Base-by-base conservation (phyloP, 2,797 vertebrate genomes). In the Holocentrus rufus region DNA sequence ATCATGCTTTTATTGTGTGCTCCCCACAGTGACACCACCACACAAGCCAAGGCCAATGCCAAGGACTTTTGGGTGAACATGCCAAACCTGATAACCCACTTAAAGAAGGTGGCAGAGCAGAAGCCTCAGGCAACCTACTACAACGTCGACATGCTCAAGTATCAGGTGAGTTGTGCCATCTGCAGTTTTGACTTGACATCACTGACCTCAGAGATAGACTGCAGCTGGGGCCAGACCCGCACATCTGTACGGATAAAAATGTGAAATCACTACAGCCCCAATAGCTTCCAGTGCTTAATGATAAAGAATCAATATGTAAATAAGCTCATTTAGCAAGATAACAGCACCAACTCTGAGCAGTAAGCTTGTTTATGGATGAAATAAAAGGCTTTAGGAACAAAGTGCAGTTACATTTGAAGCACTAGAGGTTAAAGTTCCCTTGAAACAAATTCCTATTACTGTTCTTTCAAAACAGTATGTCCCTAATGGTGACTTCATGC, bases 51-150 rank as follows among this genome's bases (percentile, higher is more conserved):
- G 76, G 85, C 93, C 78, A 94, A 90, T 75, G 84, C 93, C 23
- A 98, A 97, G 94, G 96, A 99, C 91, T 99, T 99, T 93, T 99
- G 97, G 98, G 97, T 99, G 83, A 99, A 99, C 89, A 99, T 99
- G 98, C 96, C 97, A 94, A 98, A 96, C 90, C 92, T 99, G 90
- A 99, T 99, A 93, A 93, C 93, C 67, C 97, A 99, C 78, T 89
- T 99, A 63, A 99, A 98, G 93, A 99, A 99, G 92, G 97, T 99
- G 76, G 94, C 98, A 0, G 98, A 99, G 86, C 98, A 99, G 93
- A 99, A 99, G 80, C 97, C 98, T 1, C 97, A 98, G 82, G 98
- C 98, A 49, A 99, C 98, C 0, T 99, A 99, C 92, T 99, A 99
- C 86, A 99, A 99, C 22, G 98, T 99, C 89, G 98, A 99, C 90